Percentiles rank a stretch among this genome's conserved stretches.
Evolutionary conservation across 2,888 invertebrate genomes (phyloP).

Genomic region (Gymnosoma rotundatum): DNA sequence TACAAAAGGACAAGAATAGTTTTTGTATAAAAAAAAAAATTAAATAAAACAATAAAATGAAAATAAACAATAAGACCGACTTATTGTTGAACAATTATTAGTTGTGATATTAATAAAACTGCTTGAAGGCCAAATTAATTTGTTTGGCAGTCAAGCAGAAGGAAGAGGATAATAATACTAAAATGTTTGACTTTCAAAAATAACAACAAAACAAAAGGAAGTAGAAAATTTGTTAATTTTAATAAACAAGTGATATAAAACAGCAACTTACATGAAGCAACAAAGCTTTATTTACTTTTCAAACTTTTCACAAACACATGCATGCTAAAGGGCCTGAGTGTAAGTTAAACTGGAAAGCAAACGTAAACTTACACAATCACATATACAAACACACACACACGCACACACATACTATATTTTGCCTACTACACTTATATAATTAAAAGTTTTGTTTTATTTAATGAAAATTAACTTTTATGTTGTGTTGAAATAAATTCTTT

Average conservation of each 20-base stretch:
- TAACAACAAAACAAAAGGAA: too few relatives aligned
- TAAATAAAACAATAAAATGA: slow-evolving; percentile 25
- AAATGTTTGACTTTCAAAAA: too few relatives aligned
- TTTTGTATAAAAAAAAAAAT: background rate
- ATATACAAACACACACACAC: too few relatives aligned
- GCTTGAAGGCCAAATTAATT: slow-evolving; percentile 18
- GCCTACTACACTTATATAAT: slow-evolving; percentile 25
- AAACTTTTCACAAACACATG: background rate
- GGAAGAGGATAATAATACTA: background rate
- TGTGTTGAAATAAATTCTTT: slow-evolving; percentile 35
- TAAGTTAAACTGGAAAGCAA: background rate
- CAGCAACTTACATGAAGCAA: background rate
- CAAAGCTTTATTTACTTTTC: slow-evolving; percentile 12
- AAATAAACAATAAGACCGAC: slow-evolving; percentile 36
- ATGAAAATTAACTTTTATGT: slow-evolving; percentile 64
- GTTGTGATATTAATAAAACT: slow-evolving; percentile 11
- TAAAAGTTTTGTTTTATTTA: slow-evolving; percentile 56
- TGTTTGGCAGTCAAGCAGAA: slow-evolving; percentile 4
- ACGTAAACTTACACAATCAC: background rate
- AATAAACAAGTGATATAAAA: slow-evolving; percentile 4
- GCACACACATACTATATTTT: background rate
- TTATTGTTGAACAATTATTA: slow-evolving; percentile 60
- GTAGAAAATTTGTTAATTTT: background rate
- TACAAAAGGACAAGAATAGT: slow-evolving; percentile 9
- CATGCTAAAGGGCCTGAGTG: background rate